Evolutionary conservation across 2,888 invertebrate genomes (phyloP).

Genomic region (Ametastegia equiseti): DNA sequence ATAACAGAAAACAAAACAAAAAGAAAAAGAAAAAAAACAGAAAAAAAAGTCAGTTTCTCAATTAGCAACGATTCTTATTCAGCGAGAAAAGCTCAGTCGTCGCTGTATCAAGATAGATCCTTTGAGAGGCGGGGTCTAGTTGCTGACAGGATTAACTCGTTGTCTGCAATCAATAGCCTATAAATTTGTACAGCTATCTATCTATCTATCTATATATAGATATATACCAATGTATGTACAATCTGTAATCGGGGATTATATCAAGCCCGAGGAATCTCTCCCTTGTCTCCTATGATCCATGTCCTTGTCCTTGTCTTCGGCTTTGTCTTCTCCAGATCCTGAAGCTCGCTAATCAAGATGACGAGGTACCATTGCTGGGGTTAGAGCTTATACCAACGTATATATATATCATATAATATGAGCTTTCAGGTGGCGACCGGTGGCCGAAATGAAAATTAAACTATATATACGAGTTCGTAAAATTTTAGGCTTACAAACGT

Average conservation of each 20-base stretch:
- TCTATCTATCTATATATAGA: too few relatives aligned
- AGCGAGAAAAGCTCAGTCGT: not conserved
- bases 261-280: not conserved
- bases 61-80: not conserved
- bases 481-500: conserved; percentile 16
- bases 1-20: not conserved
- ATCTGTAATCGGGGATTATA: not conserved
- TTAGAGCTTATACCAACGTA: too few relatives aligned
- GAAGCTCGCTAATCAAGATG: conserved; percentile 32
- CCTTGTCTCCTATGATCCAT: too few relatives aligned
- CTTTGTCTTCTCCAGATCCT: not conserved
- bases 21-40: too few relatives aligned
- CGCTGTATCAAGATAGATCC: too few relatives aligned
- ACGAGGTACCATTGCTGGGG: not conserved
- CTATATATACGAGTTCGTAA: conserved; percentile 38
- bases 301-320: not conserved
- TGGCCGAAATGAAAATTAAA: conserved; percentile 16
- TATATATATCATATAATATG: too few relatives aligned
- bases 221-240: too few relatives aligned
- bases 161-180: not conserved
- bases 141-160: not conserved
- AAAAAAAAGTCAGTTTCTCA: not conserved
- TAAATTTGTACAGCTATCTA: not conserved
- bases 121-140: too few relatives aligned
- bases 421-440: not conserved